These are phyloP conservation scores for Felis chaus DNA, from an alignment of 2,113 vertebrate genomes.

Conservation along the genomic window DNA sequence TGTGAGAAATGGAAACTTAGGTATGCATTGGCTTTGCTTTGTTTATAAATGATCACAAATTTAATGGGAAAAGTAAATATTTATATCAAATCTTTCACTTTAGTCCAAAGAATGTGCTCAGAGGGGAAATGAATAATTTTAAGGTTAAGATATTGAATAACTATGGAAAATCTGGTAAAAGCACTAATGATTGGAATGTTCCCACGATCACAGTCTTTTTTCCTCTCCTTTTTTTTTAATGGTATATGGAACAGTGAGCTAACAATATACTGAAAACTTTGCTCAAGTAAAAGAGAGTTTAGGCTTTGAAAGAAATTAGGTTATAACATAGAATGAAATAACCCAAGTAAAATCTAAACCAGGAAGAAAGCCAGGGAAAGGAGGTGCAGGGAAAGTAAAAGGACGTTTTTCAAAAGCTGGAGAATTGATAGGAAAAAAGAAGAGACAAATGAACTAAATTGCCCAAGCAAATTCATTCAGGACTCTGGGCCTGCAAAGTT, in stretches of 20 bases:
- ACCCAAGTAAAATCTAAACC: background rate
- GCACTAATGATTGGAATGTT: slow-evolving; percentile 49
- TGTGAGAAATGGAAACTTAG: slow-evolving; percentile 20
- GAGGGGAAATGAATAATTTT: slow-evolving; percentile 36
- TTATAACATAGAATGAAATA: background rate
- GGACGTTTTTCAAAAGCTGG: background rate
- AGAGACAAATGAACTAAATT: background rate
- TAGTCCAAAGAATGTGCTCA: slow-evolving; percentile 38
- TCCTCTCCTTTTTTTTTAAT: background rate
- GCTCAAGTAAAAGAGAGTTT: slow-evolving; percentile 7
- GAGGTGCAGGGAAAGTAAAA: background rate
- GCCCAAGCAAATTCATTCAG: background rate
- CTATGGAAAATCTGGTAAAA: slow-evolving; percentile 55
- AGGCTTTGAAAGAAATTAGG: slow-evolving; percentile 13
- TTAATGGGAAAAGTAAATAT: slow-evolving; percentile 64
- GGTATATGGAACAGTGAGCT: background rate
- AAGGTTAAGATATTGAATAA: slow-evolving; percentile 49
- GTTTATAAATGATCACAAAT: slow-evolving; percentile 46
- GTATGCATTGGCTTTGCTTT: background rate
- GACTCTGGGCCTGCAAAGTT: background rate
- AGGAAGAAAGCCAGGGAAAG: background rate
- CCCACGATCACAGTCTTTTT: background rate
- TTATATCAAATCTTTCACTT: slow-evolving; percentile 56
- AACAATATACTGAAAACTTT: background rate
- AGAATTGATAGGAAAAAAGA: background rate